Conservation (phyloP, 2,113 vertebrate species). For the Elanoides forficatus region DNA sequence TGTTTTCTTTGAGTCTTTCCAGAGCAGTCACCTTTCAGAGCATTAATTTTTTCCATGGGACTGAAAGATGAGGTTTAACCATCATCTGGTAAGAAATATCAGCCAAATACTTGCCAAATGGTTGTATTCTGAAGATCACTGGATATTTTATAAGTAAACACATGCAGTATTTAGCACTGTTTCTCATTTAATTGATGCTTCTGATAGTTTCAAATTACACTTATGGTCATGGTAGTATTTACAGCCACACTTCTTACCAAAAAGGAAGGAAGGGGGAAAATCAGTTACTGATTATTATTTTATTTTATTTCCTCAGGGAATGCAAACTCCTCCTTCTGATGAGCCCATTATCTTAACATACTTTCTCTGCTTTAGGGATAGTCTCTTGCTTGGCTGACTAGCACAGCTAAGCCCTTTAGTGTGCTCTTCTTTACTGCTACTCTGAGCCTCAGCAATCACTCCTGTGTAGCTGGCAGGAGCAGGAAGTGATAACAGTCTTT, state of each 20-base stretch:
- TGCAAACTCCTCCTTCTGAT: constrained; percentile 21
- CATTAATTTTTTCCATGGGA: not conserved
- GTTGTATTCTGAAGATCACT: not conserved
- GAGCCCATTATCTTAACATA: constrained; percentile 10
- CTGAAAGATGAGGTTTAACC: not conserved
- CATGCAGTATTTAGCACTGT: not conserved
- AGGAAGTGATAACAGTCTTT: not conserved
- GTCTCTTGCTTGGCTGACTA: not conserved
- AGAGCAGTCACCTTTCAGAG: not conserved
- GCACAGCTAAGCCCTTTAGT: not conserved
- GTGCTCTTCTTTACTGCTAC: not conserved
- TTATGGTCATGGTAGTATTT: not conserved
- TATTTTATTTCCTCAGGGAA: not conserved
- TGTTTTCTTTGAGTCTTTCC: not conserved
- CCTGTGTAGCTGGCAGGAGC: not conserved
- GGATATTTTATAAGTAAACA: constrained; percentile 22
- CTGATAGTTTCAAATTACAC: not conserved
- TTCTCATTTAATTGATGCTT: constrained; percentile 27
- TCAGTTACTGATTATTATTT: not conserved
- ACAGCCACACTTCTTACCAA: not conserved
- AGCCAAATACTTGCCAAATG: constrained; percentile 15
- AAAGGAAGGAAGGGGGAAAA: not conserved
- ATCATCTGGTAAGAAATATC: not conserved
- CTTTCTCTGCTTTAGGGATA: constrained; percentile 12
- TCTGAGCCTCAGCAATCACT: not conserved